phyloP scores from a whole-genome alignment of 2,888 invertebrate species.

The Clunio marinus region DNA sequence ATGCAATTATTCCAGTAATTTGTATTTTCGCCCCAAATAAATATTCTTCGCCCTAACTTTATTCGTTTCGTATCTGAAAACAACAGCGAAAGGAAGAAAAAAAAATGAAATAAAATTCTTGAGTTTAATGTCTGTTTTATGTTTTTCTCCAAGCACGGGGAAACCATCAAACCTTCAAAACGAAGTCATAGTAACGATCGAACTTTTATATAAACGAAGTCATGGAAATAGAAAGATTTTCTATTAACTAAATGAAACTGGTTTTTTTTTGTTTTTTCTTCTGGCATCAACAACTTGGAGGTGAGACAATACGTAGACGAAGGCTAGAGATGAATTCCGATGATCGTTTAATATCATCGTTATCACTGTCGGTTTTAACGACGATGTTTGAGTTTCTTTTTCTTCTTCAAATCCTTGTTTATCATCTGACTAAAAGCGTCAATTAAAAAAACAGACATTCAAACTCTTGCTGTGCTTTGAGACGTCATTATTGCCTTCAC shows the following conservation, averaged over 20 bases:
- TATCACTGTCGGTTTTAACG: too few relatives aligned
- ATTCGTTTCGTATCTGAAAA: too few relatives aligned
- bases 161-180: constrained; percentile 25
- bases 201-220: background rate
- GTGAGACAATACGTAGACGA: background rate
- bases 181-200: constrained; percentile 31
- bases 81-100: constrained; percentile 1
- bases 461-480: too few relatives aligned
- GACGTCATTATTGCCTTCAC: too few relatives aligned
- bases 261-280: constrained; percentile 29
- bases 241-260: constrained; percentile 3
- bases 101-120: constrained; percentile 8
- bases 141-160: constrained; percentile 24
- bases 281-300: background rate
- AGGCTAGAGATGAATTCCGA: too few relatives aligned
- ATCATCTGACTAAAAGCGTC: too few relatives aligned
- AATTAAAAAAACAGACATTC: too few relatives aligned
- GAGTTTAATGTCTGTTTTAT: constrained; percentile 25
- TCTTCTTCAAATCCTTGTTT: too few relatives aligned
- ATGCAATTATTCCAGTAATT: too few relatives aligned
- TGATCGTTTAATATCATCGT: too few relatives aligned
- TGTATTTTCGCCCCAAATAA: background rate
- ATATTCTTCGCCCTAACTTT: too few relatives aligned
- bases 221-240: background rate
- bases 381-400: too few relatives aligned